Base-by-base conservation (phyloP, 2,797 vertebrate species). In the Halcyon badia region DNA sequence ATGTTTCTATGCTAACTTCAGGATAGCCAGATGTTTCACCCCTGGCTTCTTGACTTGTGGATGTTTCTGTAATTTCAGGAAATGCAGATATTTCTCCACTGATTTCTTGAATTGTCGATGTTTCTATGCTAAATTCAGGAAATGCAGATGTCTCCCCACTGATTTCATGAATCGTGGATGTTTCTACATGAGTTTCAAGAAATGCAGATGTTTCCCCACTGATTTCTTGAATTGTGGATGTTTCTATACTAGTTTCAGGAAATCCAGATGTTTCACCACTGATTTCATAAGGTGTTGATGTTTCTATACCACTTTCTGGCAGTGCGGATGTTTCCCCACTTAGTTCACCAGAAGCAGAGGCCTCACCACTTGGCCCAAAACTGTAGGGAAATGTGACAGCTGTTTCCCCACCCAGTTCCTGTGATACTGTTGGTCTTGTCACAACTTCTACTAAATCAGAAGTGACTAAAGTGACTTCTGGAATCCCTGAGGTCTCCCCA, bases 321-420 rank as follows among this genome's bases (percentile, higher is more conserved):
- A 96, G 73, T 10, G 84, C 46, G 42, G 97, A 95, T n/a, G 91
- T 69, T 61, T 96, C 94, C 20, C 96, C 96, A 49, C 95, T 92
- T 11, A 89, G 66, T 42, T 98, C 97, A 15, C 96, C 97, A 89
- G 97, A 97, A 1, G 94, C 88, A 78, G 97, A 98, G 58, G 57
- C 58, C 86, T 98, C 98, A n/a, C 97, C 96, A 46, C 98, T 98
- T 83, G 97, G 14, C 61, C 95, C 97, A 44, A 89, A 66, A 73
- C 87, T 14, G 6, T 44, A 94, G 26, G 97, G 97, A 8, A 86
- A 93, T 0, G 96, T 98, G 66, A 96, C 71, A 30, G 97, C 96
- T 52, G 96, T 98, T 39, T 97, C 98, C 54, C 98, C 98, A 61
- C 98, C 98, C 6, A 99, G 95, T 95, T 99, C 99, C 88, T 98